Base-by-base conservation (phyloP, 2,888 invertebrate species). In the Dendrolimus houi region DNA sequence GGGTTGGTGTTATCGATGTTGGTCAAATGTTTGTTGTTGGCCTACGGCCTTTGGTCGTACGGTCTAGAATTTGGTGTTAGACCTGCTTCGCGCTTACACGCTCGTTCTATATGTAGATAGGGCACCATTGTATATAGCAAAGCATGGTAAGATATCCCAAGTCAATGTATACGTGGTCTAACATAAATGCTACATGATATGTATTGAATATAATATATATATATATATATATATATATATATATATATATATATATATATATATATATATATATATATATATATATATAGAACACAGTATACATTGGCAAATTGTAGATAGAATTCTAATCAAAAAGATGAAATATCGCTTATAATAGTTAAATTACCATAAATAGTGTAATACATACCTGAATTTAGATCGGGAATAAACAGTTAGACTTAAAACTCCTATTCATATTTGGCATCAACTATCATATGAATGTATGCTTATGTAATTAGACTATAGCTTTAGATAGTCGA, bases 61-160 rank as follows among this genome's bases (percentile, higher is more conserved):
- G 76, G 80, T 80, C 71, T 81, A 9, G 9, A 77, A 75, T 67
- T 83, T 71, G 75, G 79, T 86, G 86, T 87, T 87, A 86, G 85
- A 76, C 64, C 61, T 69, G 87, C 88, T 87, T 87, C 61, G 75
- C 71, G 85, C 85, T 85, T 84, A 61, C 77, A 75, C 80, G 75
- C 79, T 73, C 63, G 60, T 9, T 47, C 47, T 47, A 9, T 9
- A 47, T 47, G 47, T 47, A 47, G 47, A 47, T 47, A 47, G 9
- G 47, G 12, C 47, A 47, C 47, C 9, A 47, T 12, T 47, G 47
- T 47, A 47, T 47, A 47, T 47, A 47, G 47, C 47, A 47, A 47
- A 64, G 61, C 64, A 68, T 64, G 63, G 54, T 57, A 29, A 3
- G 6, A 29, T 29, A 29, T 42, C 12, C 47, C 12, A 6, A 47